A percentile compares a stretch with the other conserved stretches of the same genome.
Conservation (phyloP, 2,797 vertebrate genomes). For the Steatocranus sp. region DNA sequence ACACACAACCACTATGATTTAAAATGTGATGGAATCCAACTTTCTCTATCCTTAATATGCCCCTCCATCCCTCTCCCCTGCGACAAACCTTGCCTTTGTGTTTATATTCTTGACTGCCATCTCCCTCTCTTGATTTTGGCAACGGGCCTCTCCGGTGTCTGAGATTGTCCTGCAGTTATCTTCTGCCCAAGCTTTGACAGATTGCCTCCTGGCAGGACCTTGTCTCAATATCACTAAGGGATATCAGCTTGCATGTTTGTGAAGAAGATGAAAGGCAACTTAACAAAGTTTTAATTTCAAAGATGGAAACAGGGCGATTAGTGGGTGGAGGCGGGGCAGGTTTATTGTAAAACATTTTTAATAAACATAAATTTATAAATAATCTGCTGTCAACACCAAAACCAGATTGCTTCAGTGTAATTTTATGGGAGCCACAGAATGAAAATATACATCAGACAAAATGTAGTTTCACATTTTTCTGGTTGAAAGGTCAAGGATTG, state of each 20-base stretch:
- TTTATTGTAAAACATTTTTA: neutral
- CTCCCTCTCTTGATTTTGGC: constrained; percentile 6
- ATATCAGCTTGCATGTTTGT: neutral
- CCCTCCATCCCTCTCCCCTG: neutral
- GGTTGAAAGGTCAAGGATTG: neutral
- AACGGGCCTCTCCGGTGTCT: constrained; percentile 17
- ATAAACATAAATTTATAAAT: neutral
- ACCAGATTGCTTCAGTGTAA: neutral
- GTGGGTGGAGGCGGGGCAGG: neutral
- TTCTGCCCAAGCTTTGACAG: constrained; percentile 37
- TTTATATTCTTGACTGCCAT: neutral
- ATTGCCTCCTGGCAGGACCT: constrained; percentile 37
- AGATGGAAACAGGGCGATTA: neutral
- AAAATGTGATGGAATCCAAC: neutral
- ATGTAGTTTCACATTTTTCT: neutral
- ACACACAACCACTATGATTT: neutral
- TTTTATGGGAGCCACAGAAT: neutral
- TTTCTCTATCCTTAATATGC: neutral
- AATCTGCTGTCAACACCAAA: neutral
- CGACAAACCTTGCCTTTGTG: neutral
- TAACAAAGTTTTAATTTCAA: neutral
- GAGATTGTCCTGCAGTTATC: constrained; percentile 10
- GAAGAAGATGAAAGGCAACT: neutral
- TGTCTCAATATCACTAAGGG: constrained; percentile 10
- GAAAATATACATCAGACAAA: neutral